Percentiles rank a stretch among this genome's conserved stretches.
Conservation (phyloP, 2,113 vertebrate genomes). For the Passer domesticus region DNA sequence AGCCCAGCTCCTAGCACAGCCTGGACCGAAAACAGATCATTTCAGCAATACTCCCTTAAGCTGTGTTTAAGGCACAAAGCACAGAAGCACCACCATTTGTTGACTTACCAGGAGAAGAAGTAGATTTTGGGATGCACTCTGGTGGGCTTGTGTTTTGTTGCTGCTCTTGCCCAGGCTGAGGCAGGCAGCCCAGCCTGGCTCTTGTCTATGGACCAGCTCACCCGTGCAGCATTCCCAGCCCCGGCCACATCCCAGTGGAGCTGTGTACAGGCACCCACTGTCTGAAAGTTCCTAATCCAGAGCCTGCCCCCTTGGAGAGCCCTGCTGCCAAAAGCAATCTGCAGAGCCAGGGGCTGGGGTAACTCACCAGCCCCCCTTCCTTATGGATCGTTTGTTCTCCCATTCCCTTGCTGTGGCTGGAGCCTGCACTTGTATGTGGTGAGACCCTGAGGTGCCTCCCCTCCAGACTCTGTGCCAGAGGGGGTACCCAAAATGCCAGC, state of each 20-base stretch:
- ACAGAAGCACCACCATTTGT: neutral
- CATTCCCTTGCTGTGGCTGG: neutral
- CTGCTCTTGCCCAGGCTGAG: fast-evolving
- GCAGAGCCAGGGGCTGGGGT: neutral
- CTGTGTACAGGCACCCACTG: neutral
- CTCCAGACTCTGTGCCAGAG: neutral
- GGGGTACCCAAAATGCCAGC: neutral
- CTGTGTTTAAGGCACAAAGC: neutral
- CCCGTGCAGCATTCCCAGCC: neutral
- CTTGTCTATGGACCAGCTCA: neutral
- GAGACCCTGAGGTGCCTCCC: neutral
- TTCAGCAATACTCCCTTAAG: neutral
- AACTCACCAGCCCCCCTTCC: neutral
- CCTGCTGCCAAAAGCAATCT: neutral
- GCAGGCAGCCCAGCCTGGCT: neutral
- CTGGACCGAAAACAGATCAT: neutral
- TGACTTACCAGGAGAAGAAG: neutral
- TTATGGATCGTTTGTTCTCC: neutral
- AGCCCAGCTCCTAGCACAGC: neutral
- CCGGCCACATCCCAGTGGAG: neutral
- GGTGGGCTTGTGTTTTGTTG: neutral
- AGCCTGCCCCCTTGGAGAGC: neutral
- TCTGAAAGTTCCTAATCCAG: neutral
- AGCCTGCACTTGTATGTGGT: fast-evolving
- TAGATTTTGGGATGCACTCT: neutral